Evolutionary conservation across 1,140 invertebrate genomes (phyloP).

Genomic region (Daktulosphaira vitifoliae): DNA sequence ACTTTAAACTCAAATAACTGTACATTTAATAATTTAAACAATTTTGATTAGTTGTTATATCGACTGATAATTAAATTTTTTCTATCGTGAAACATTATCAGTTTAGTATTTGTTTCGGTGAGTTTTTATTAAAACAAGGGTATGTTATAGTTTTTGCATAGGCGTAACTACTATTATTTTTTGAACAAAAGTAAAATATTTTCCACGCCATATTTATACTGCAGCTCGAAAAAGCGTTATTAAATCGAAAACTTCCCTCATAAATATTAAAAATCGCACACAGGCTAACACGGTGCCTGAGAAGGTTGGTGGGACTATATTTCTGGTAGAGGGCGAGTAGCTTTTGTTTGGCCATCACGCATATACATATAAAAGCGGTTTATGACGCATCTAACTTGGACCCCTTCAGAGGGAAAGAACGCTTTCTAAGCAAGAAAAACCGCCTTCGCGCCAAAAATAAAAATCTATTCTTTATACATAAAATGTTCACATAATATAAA

Average conservation of each 20-base stretch:
- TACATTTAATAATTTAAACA: no score
- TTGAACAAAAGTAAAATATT: slow-evolving; percentile 15
- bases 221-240: slow-evolving; percentile 18
- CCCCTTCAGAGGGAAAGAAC: neutral
- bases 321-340: neutral
- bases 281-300: neutral
- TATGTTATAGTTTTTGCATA: no score
- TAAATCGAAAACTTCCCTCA: slow-evolving; percentile 31
- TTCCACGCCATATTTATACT: slow-evolving; percentile 13
- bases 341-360: slow-evolving; percentile 27
- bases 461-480: neutral
- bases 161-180: slow-evolving; percentile 12
- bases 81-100: no score
- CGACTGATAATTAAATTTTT: no score
- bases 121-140: no score
- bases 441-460: slow-evolving; percentile 20
- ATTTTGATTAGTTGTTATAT: no score
- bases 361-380: slow-evolving; percentile 26
- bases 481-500: slow-evolving; percentile 6
- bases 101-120: no score
- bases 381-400: slow-evolving; percentile 10
- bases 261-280: slow-evolving; percentile 32
- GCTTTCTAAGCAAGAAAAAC: slow-evolving; percentile 26
- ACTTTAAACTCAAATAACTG: no score
- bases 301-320: neutral